These are phyloP conservation scores for Sphyrna mokarran DNA, from an alignment of 2,113 vertebrate genomes.

Conservation along the genomic window DNA sequence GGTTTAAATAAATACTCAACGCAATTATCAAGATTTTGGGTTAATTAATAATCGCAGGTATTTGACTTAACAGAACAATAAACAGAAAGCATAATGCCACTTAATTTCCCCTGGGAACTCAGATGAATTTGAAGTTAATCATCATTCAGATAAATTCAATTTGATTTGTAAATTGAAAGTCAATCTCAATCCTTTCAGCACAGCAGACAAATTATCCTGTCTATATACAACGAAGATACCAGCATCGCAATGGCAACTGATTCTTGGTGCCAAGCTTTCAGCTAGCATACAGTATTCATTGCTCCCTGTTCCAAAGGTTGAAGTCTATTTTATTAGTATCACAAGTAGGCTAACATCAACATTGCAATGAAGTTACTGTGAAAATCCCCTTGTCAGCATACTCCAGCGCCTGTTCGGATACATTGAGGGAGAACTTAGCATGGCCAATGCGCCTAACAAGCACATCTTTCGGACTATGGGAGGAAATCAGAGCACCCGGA, in stretches of 20 bases:
- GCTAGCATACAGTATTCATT: neutral
- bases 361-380: too few relatives aligned
- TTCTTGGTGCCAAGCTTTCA: neutral
- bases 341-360: neutral
- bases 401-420: too few relatives aligned
- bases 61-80: neutral
- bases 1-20: neutral
- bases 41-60: neutral
- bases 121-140: neutral
- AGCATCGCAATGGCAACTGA: neutral
- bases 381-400: too few relatives aligned
- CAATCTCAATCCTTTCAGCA: neutral
- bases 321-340: too few relatives aligned
- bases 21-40: neutral
- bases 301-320: neutral
- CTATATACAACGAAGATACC: neutral
- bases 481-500: too few relatives aligned
- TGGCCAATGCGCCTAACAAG: too few relatives aligned
- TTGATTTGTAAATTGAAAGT: neutral
- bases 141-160: neutral
- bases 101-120: neutral
- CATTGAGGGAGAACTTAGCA: too few relatives aligned
- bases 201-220: neutral
- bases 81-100: neutral
- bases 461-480: too few relatives aligned